A percentile compares a stretch with the other conserved stretches of the same genome.
phyloP scores from a whole-genome alignment of 2,797 vertebrate species.

The Pangasius larnaudii region DNA sequence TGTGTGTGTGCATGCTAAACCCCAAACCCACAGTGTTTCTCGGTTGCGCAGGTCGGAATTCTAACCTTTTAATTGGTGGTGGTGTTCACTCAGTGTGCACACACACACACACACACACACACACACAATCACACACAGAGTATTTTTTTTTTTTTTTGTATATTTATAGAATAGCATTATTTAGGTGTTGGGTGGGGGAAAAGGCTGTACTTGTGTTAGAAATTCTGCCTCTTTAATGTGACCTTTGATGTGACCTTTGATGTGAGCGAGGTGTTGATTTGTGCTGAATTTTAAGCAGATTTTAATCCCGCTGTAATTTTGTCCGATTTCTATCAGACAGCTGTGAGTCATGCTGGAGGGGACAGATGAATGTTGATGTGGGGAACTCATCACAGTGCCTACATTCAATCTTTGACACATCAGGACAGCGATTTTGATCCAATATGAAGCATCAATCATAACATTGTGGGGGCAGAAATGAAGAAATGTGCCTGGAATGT shows the following conservation, averaged over 20 bases:
- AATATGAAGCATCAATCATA: background rate
- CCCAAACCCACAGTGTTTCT: conserved; percentile 71
- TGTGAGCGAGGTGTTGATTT: background rate
- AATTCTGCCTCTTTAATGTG: background rate
- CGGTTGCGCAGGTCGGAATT: conserved; percentile 64
- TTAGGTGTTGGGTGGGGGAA: background rate
- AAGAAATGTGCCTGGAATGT: background rate
- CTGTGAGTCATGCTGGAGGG: conserved; percentile 18
- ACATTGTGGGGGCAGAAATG: background rate
- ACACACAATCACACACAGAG: background rate
- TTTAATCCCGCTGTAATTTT: background rate
- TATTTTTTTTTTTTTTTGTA: background rate
- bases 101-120: background rate
- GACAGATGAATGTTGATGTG: background rate
- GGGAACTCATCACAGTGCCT: background rate
- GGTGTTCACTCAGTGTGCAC: background rate
- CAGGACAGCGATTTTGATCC: background rate
- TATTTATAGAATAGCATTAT: conserved; percentile 7
- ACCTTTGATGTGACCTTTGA: conserved; percentile 32
- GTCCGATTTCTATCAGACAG: background rate
- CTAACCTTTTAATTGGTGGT: conserved; percentile 69
- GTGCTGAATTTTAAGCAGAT: background rate
- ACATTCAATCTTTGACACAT: background rate
- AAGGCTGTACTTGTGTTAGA: background rate
- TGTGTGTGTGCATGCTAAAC: conserved; percentile 62